Conservation (phyloP, 1,140 invertebrate genomes). For the Coenobita brevimanus region DNA sequence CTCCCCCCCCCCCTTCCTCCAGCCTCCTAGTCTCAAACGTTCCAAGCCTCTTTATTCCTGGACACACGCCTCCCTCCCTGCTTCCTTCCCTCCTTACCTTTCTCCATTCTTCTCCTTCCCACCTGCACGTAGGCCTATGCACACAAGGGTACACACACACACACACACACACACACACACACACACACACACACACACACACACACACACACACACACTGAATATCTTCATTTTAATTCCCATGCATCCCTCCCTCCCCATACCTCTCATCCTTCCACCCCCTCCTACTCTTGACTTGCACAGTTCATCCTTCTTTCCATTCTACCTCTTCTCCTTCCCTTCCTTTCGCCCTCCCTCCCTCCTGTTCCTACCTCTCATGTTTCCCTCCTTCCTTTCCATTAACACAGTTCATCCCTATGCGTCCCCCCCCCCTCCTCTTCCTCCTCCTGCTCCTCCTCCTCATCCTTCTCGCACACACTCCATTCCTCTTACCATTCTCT, state of each 20-base stretch:
- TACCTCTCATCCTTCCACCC: too few relatives aligned
- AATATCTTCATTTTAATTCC: too few relatives aligned
- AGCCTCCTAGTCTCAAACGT: not conserved
- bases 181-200: slow-evolving; percentile 11
- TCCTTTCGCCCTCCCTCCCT: too few relatives aligned
- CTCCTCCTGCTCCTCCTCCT: not conserved
- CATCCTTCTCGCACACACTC: not conserved
- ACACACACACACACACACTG: too few relatives aligned
- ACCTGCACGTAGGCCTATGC: not conserved
- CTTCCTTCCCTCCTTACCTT: not conserved
- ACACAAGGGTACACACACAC: not conserved
- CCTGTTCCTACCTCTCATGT: too few relatives aligned
- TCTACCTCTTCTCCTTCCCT: too few relatives aligned
- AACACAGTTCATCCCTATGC: not conserved
- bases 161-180: slow-evolving; percentile 11
- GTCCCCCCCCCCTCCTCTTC: not conserved
- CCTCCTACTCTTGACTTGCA: not conserved
- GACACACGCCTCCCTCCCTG: not conserved
- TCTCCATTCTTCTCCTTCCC: not conserved
- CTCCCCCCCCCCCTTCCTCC: not conserved
- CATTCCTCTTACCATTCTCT: not conserved
- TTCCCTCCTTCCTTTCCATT: too few relatives aligned
- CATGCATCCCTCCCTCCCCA: not conserved
- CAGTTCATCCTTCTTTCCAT: too few relatives aligned
- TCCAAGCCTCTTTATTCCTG: not conserved